A percentile compares a stretch with the other conserved stretches of the same genome.
phyloP scores from a whole-genome alignment of 23 tunicate genomes.

The Halocynthia roretzi region DNA sequence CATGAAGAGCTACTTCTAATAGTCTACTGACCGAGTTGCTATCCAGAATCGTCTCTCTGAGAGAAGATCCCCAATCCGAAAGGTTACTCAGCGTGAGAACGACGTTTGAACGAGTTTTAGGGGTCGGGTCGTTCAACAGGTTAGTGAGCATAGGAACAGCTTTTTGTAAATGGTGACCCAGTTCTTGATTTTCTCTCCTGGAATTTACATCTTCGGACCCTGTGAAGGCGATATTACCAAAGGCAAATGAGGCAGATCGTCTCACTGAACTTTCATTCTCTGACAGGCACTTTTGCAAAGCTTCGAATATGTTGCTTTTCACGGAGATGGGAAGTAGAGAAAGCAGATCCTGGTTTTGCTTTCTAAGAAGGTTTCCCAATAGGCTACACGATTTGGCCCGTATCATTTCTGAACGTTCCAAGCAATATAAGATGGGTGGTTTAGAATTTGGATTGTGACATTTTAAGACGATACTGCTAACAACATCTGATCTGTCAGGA shows the following conservation, averaged over 20 bases:
- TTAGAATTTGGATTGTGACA: not conserved
- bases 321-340: not conserved
- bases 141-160: slow-evolving; percentile 16
- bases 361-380: slow-evolving; percentile 25
- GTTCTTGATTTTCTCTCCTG: not conserved
- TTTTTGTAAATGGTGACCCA: slow-evolving; percentile 16
- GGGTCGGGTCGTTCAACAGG: slow-evolving; percentile 11
- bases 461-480: not conserved
- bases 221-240: slow-evolving; percentile 18
- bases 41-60: slow-evolving; percentile 1
- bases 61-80: slow-evolving; percentile 18
- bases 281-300: slow-evolving; percentile 14
- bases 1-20: slow-evolving; percentile 7
- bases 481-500: slow-evolving; percentile 7
- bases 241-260: slow-evolving; percentile 24
- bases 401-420: slow-evolving; percentile 10
- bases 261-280: slow-evolving; percentile 4
- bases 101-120: slow-evolving; percentile 23
- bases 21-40: not conserved
- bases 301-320: slow-evolving; percentile 12
- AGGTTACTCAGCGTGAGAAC: slow-evolving; percentile 10
- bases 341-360: slow-evolving; percentile 12
- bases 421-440: slow-evolving; percentile 15
- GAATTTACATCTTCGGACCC: slow-evolving; percentile 2
- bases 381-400: slow-evolving; percentile 28